These are phyloP conservation scores for Drosophila watanabei DNA, from an alignment of 1,140 invertebrate genomes.

Conservation along the genomic window DNA sequence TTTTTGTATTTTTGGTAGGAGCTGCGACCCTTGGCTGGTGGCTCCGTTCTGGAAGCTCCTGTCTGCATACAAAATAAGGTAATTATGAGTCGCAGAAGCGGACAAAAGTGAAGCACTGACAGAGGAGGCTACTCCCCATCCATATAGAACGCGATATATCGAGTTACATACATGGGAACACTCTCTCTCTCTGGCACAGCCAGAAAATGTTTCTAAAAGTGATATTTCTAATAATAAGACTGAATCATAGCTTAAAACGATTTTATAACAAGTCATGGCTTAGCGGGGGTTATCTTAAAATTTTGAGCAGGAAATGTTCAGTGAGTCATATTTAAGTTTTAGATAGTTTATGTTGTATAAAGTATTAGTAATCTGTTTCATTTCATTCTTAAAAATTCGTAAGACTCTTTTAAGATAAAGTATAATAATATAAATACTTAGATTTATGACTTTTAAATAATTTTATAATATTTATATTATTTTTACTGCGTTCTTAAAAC, in stretches of 20 bases:
- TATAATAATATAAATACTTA: too few species aligned
- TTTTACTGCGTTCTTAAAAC: too few species aligned
- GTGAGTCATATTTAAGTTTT: neutral
- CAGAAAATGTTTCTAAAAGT: constrained; percentile 24
- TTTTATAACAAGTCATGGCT: neutral
- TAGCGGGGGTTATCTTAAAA: neutral
- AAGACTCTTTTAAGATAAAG: neutral
- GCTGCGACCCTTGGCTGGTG: constrained; percentile 21
- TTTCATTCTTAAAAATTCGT: neutral
- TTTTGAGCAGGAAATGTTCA: neutral
- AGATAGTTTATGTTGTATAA: neutral
- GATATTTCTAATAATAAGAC: neutral
- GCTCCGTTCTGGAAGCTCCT: constrained; percentile 54
- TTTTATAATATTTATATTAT: too few species aligned
- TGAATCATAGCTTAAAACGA: neutral
- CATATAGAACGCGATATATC: constrained; percentile 70
- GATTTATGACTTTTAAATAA: too few species aligned
- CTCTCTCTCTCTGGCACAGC: constrained; percentile 34
- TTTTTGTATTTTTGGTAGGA: constrained; percentile 10
- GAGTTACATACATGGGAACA: constrained; percentile 76
- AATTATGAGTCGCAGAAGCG: constrained; percentile 76
- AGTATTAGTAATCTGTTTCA: neutral
- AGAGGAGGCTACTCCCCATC: constrained; percentile 28
- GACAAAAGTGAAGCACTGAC: constrained; percentile 72
- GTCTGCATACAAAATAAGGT: constrained; percentile 83